Evolutionary conservation across 2,888 invertebrate genomes (phyloP).

Genomic region (Uloborus plumipes): DNA sequence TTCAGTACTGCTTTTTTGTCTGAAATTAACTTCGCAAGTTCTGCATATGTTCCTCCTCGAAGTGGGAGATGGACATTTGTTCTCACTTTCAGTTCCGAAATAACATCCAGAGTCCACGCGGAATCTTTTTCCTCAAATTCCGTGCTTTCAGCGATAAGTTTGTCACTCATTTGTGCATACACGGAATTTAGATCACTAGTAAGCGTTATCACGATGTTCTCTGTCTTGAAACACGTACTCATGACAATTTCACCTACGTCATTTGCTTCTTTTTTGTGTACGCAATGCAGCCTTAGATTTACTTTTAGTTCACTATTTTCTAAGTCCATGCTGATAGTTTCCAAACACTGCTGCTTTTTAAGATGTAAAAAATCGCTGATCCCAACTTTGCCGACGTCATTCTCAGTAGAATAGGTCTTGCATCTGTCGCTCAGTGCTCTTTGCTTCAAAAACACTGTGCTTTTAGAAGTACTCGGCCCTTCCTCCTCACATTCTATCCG

Average conservation of each 20-base stretch:
- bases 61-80: background rate
- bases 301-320: too few species aligned
- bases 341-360: too few species aligned
- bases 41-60: background rate
- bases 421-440: too few species aligned
- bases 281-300: too few species aligned
- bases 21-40: background rate
- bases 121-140: conserved; percentile 1
- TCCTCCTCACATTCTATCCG: too few species aligned
- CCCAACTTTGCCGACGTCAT: too few species aligned
- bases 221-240: background rate
- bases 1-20: background rate
- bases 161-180: background rate
- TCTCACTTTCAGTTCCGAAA: background rate
- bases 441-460: too few species aligned
- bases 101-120: background rate
- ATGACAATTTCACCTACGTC: background rate
- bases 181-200: background rate
- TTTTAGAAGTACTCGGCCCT: too few species aligned
- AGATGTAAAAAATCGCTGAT: too few species aligned
- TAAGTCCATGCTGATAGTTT: too few species aligned
- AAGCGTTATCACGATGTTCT: background rate
- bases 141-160: background rate
- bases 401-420: too few species aligned
- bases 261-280: too few species aligned